Base-by-base conservation (phyloP, 2,113 vertebrate species). In the Nettapus auritus region DNA sequence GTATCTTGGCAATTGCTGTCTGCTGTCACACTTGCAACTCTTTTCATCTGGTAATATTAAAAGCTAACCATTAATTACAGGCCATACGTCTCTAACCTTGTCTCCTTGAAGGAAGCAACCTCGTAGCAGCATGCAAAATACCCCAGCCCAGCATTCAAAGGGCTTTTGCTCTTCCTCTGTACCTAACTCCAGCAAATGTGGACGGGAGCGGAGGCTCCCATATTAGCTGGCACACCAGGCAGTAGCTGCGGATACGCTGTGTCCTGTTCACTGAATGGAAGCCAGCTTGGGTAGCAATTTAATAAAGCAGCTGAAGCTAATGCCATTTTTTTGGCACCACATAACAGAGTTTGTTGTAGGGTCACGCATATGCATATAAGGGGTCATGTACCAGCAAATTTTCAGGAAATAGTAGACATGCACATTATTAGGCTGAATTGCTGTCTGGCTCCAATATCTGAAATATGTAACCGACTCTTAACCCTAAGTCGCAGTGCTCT, bases 331-430 rank as follows among this genome's bases (percentile, higher is more conserved):
- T 88, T 96, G 97, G 96, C 93, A 92, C 60, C 52, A 92, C 78
- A 86, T 95, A 66, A 92, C n/a, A 92, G 73, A 44, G 59, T 67
- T 60, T 93, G 79, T 88, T 94, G 91, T 80, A 93, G 79, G 97
- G 92, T 91, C 95, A 74, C 69, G 66, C 28, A 88, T 67, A 83
- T 85, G 84, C 93, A 94, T 94, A 88, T 74, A 82, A 89, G 75
- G 94, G 97, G 92, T 95, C 88, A 88, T 82, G 86, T 84, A 92
- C 66, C 89, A 96, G 95, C 95, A 89, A 88, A 95, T 96, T 97
- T 96, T 94, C 95, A 96, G 96, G 95, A 97, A 97, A 91, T 89
- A 80, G 86, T 94, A 94, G 89, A 95, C 93, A 81, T 82, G 85
- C 83, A 50, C 62, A 34, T 92, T 88, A 88, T 96, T 86, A 95